These are phyloP conservation scores for Tinea semifulvella DNA, from an alignment of 2,888 invertebrate genomes.

Conservation along the genomic window DNA sequence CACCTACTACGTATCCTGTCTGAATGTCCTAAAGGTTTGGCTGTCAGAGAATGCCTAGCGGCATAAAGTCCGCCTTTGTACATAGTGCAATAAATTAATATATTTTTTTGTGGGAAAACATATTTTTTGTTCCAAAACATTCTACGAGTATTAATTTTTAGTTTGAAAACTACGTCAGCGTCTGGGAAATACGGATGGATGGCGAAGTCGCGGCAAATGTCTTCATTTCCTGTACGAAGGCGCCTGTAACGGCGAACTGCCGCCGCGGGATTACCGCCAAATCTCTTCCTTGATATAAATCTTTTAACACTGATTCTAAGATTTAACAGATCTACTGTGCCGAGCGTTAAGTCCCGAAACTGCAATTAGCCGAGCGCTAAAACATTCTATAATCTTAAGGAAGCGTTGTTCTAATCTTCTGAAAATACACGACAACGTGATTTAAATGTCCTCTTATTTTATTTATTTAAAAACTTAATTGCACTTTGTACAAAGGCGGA, in stretches of 20 bases:
- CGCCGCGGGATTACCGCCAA: constrained; percentile 32
- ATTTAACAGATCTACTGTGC: constrained; percentile 42
- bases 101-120: too few relatives aligned
- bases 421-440: constrained; percentile 6
- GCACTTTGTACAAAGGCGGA: too few relatives aligned
- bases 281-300: constrained; percentile 55
- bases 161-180: constrained; percentile 3
- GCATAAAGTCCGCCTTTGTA: too few relatives aligned
- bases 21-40: too few relatives aligned
- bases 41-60: too few relatives aligned
- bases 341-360: constrained; percentile 52
- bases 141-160: too few relatives aligned
- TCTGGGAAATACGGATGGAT: constrained; percentile 2
- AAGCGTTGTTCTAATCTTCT: constrained; percentile 21
- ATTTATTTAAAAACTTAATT: too few relatives aligned
- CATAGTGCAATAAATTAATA: too few relatives aligned
- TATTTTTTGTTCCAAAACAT: too few relatives aligned
- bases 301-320: constrained; percentile 59
- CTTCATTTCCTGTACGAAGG: constrained; percentile 48
- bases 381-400: constrained; percentile 46
- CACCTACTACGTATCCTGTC: too few relatives aligned
- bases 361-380: constrained; percentile 54
- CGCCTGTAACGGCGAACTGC: constrained; percentile 20
- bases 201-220: constrained; percentile 27
- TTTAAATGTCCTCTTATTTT: not conserved